Evolutionary conservation across 2,888 invertebrate genomes (phyloP).

Genomic region (Melipona beecheii): DNA sequence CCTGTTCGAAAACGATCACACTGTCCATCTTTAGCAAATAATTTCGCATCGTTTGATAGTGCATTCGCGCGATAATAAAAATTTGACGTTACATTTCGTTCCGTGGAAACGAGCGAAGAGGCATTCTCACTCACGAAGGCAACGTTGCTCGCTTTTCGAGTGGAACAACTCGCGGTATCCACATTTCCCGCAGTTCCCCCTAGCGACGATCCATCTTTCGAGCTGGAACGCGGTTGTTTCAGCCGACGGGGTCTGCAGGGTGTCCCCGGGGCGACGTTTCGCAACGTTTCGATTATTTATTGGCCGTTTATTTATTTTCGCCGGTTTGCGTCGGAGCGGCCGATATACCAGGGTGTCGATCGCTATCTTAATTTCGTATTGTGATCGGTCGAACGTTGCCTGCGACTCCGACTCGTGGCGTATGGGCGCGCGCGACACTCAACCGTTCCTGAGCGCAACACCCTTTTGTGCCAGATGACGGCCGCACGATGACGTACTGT

Average conservation of each 20-base stretch:
- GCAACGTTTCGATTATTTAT: slow-evolving; percentile 72
- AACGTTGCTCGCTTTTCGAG: not conserved
- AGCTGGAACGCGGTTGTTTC: slow-evolving; percentile 54
- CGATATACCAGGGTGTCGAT: slow-evolving; percentile 75
- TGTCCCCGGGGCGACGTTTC: slow-evolving; percentile 58
- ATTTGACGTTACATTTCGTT: too few species aligned
- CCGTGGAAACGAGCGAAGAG: too few species aligned
- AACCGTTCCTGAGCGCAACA: slow-evolving; percentile 33
- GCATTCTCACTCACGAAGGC: not conserved
- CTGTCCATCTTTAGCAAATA: too few species aligned
- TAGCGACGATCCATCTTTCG: slow-evolving; percentile 44
- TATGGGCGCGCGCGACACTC: slow-evolving; percentile 54
- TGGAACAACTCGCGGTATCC: slow-evolving; percentile 17
- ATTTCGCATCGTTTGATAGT: too few species aligned
- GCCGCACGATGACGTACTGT: slow-evolving; percentile 57
- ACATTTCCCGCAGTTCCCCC: slow-evolving; percentile 20
- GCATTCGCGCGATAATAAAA: too few species aligned
- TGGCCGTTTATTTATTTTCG: slow-evolving; percentile 75
- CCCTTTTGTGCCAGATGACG: slow-evolving; percentile 43
- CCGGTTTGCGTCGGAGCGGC: slow-evolving; percentile 59
- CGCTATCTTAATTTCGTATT: slow-evolving; percentile 80
- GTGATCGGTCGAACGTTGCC: slow-evolving; percentile 72
- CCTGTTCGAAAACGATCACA: not conserved
- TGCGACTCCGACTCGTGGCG: slow-evolving; percentile 20
- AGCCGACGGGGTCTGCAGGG: slow-evolving; percentile 57